Conservation (phyloP, 2,888 invertebrate genomes). For the Eupithecia exiguata region DNA sequence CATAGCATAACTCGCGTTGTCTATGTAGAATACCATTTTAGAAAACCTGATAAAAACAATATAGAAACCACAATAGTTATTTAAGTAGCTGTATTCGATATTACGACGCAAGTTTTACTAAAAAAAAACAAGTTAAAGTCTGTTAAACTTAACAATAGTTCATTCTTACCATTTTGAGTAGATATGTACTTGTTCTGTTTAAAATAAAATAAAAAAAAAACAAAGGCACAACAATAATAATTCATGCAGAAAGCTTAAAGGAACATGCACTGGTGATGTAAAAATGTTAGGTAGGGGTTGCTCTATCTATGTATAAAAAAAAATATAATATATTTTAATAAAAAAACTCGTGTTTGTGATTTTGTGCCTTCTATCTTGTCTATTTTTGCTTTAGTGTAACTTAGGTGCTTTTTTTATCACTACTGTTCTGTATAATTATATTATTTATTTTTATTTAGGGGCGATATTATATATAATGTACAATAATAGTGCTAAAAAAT, state of each 20-base stretch:
- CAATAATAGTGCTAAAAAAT: background rate
- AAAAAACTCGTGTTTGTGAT: conserved; percentile 24
- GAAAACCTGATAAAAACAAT: background rate
- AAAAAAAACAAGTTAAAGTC: background rate
- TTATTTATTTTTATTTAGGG: conserved; percentile 20
- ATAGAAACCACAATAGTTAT: background rate
- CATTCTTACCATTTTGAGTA: conserved; percentile 6
- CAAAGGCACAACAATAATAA: conserved; percentile 12
- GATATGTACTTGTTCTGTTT: background rate
- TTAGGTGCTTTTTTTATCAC: conserved; percentile 8
- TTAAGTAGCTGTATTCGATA: background rate
- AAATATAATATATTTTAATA: background rate
- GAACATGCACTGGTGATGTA: conserved; percentile 25
- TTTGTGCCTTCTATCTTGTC: conserved; percentile 24
- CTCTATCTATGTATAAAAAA: conserved; percentile 12
- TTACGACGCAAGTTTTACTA: background rate
- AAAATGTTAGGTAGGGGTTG: conserved; percentile 36
- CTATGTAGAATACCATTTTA: background rate
- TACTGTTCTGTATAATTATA: background rate
- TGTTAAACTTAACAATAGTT: background rate
- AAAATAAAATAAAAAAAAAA: conserved; percentile 4
- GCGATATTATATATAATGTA: background rate
- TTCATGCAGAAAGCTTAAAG: conserved; percentile 1
- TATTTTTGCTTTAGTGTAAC: conserved; percentile 16
- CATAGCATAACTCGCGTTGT: background rate